Base-by-base conservation (phyloP, 2,113 vertebrate genomes). In the Rhinogobius similis region DNA sequence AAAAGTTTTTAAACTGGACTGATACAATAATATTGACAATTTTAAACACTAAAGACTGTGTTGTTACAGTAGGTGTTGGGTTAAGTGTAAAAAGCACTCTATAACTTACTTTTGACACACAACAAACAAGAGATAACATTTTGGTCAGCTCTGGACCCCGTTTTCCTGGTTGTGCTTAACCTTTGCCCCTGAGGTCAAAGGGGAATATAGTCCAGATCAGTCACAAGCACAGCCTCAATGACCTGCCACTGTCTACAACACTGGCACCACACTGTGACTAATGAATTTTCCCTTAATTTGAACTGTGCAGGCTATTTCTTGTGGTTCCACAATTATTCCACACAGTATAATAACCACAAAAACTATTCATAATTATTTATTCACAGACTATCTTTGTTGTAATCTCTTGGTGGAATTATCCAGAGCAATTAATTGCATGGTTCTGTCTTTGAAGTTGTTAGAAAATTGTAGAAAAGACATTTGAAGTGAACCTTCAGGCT, bases 161-260 rank as follows among this genome's bases (percentile, higher is more conserved):
- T n/a, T 61, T 52, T 55, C 59, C 43, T 24, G 56, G 1, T 48
- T 82, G 55, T 79, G 48, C 79, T 89, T 86, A 81, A 86, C 82
- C 71, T 7, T 38, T 81, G 71, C 82, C 81, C 78, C 61, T 56
- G 10, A 69, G 80, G 77, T 13, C 68, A 72, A 64, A 79, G 82
- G 61, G 83, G 44, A 82, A 23, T 5, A 62, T 70, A 48, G 63
- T 21, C 78, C 76, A 62, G 67, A 84, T 77, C 72, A 67, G 58
- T 82, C 80, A 83, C 55, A 23, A 21, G 38, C 58, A 32, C 36
- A 62, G 68, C 67, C 73, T 69, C 65, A 8, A 55, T n/a, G 0
- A 71, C 23, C 13, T 67, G 36, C 5, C 23, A 26, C 62, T 27
- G 38, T 32, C 10, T 14, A 21, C n/a, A 1, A 39, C 0, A 39